phyloP scores from a whole-genome alignment of 1,140 invertebrate genomes.

The Choristoneura fumiferana region DNA sequence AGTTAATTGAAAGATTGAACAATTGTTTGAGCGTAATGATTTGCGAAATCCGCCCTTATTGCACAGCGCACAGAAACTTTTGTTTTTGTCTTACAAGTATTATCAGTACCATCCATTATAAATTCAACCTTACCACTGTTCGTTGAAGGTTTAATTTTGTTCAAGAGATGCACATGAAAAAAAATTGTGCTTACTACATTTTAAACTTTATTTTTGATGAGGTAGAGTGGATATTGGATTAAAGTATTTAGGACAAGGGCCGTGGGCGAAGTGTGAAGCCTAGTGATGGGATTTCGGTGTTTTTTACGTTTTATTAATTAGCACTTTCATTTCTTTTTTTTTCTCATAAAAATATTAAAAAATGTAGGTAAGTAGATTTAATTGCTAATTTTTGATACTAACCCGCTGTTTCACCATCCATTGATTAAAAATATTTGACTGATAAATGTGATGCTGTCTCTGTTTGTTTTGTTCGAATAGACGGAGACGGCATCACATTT shows the following conservation, averaged over 20 bases:
- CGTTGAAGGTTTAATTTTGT: slow-evolving; percentile 10
- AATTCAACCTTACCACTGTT: not conserved
- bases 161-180: slow-evolving; percentile 24
- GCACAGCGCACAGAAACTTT: slow-evolving; percentile 4
- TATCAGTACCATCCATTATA: not conserved
- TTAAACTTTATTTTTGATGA: slow-evolving; percentile 35
- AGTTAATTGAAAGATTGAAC: slow-evolving; percentile 15
- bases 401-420: too few relatives aligned
- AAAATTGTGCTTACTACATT: slow-evolving; percentile 24
- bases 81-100: not conserved
- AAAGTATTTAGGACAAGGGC: slow-evolving; percentile 23
- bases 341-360: not conserved
- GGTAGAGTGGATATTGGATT: slow-evolving; percentile 36
- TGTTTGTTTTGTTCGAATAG: too few relatives aligned
- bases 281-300: slow-evolving; percentile 33
- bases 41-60: not conserved
- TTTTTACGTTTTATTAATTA: slow-evolving; percentile 9
- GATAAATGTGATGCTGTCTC: too few relatives aligned
- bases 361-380: too few relatives aligned
- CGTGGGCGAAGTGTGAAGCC: slow-evolving; percentile 25
- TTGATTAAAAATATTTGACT: too few relatives aligned
- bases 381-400: too few relatives aligned
- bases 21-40: slow-evolving; percentile 11
- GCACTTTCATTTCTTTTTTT: not conserved
- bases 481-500: too few relatives aligned